phyloP scores from a whole-genome alignment of 2,888 invertebrate genomes.

The Furcula furcula region DNA sequence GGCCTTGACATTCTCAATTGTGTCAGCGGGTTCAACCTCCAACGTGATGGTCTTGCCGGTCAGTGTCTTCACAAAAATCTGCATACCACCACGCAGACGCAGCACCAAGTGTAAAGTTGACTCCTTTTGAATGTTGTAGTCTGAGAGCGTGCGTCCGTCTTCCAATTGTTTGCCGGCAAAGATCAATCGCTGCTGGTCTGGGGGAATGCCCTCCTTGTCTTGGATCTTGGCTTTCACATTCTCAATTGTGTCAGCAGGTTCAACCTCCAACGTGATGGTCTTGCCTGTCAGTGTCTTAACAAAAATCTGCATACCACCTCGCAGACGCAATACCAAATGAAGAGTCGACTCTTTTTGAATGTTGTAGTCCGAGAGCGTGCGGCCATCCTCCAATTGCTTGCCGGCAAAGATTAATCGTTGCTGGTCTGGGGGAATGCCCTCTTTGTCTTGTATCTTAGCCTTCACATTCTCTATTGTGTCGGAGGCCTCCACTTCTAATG shows the following conservation, averaged over 20 bases:
- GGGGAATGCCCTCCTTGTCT: constrained; percentile 23
- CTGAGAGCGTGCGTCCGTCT: constrained; percentile 14
- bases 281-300: constrained; percentile 22
- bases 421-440: constrained; percentile 27
- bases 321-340: constrained; percentile 14
- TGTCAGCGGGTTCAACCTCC: constrained; percentile 11
- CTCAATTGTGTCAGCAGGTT: constrained; percentile 22
- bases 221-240: constrained; percentile 25
- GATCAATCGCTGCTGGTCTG: constrained; percentile 21
- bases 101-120: constrained; percentile 14
- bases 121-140: constrained; percentile 23
- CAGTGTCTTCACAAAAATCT: constrained; percentile 13
- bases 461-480: constrained; percentile 28
- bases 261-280: constrained; percentile 18
- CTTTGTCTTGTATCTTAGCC: constrained; percentile 26
- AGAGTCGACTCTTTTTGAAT: constrained; percentile 22
- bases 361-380: constrained; percentile 18
- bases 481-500: constrained; percentile 16
- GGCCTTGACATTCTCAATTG: constrained; percentile 13
- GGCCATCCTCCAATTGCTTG: constrained; percentile 21
- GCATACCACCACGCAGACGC: constrained; percentile 17
- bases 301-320: constrained; percentile 28
- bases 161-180: constrained; percentile 23
- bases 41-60: constrained; percentile 12
- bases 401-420: constrained; percentile 26